Base-by-base conservation (phyloP, 2,113 vertebrate species). In the Lates calcarifer region DNA sequence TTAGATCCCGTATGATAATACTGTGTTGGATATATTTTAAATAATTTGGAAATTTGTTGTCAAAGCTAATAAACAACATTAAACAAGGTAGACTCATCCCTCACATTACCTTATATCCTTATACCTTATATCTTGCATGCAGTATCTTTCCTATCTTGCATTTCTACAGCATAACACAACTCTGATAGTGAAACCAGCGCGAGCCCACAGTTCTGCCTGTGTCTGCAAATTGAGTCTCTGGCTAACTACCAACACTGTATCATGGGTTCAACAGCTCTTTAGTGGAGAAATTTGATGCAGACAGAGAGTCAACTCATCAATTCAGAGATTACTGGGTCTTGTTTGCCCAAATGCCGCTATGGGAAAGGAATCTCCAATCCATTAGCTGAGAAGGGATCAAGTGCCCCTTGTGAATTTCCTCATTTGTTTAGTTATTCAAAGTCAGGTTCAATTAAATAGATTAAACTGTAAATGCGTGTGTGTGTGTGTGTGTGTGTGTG, bases 361-460 rank as follows among this genome's bases (percentile, higher is more conserved):
- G 88, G 89, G 91, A 91, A 91, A 92, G 91, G 92, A 94, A 95
- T 95, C 91, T 93, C 89, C 92, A 95, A 92, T 95, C 93, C 91
- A 95, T 94, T 95, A 94, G 89, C 85, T 43, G 69, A 90, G 84
- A 85, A 87, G 89, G 90, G 93, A 94, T 95, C 93, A 89, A 89
- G 90, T 93, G 90, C 86, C 92, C 90, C 92, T 87, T 90, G 91
- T 93, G 88, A 94, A 93, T 95, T 93, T 93, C 90, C 93, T 92
- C 89, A 94, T 94, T 94, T 94, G 90, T 94, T 95, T 94, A 93
- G 92, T 93, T 93, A 94, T 94, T 94, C 93, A 93, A 93, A 93
- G 90, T 94, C 93, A 91, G 90, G 80, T 92, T 93, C 91, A 94
- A 94, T 95, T 94, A 93, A 93, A 93, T 86, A 90, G 92, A 95